Evolutionary conservation across 2,888 invertebrate species (phyloP).

Genomic region (Cheilosia vernalis): DNA sequence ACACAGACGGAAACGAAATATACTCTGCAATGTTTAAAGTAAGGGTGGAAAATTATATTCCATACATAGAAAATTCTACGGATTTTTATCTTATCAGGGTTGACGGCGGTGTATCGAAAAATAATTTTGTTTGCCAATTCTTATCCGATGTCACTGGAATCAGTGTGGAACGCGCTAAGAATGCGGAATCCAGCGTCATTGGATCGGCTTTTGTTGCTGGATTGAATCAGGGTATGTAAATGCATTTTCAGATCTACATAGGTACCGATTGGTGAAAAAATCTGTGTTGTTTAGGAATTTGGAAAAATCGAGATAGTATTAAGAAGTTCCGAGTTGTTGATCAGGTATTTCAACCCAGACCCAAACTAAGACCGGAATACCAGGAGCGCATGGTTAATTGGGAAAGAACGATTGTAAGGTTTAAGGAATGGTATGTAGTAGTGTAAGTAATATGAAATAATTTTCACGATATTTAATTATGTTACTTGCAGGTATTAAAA

Average conservation of each 20-base stretch:
- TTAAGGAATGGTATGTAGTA: slow-evolving; percentile 80
- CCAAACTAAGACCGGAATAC: slow-evolving; percentile 77
- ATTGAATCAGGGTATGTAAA: slow-evolving; percentile 87
- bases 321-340: slow-evolving; percentile 86
- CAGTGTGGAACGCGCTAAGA: slow-evolving; percentile 89
- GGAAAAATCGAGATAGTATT: slow-evolving; percentile 88
- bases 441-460: neutral
- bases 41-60: slow-evolving; percentile 52
- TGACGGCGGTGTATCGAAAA: slow-evolving; percentile 98
- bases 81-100: slow-evolving; percentile 85
- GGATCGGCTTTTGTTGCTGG: slow-evolving; percentile 96
- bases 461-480: neutral
- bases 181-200: slow-evolving; percentile 91
- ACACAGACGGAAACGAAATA: slow-evolving; percentile 89
- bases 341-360: slow-evolving; percentile 86
- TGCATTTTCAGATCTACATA: neutral
- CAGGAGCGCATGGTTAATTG: slow-evolving; percentile 79
- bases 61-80: neutral
- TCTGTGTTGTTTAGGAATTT: slow-evolving; percentile 85
- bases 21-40: slow-evolving; percentile 86
- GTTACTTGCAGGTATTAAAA: slow-evolving; percentile 42
- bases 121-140: slow-evolving; percentile 95
- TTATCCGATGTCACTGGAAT: slow-evolving; percentile 92
- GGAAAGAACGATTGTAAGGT: slow-evolving; percentile 80
- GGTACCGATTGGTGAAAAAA: neutral